Base-by-base conservation (phyloP, 2,888 invertebrate species). In the Andricus quercusramuli region DNA sequence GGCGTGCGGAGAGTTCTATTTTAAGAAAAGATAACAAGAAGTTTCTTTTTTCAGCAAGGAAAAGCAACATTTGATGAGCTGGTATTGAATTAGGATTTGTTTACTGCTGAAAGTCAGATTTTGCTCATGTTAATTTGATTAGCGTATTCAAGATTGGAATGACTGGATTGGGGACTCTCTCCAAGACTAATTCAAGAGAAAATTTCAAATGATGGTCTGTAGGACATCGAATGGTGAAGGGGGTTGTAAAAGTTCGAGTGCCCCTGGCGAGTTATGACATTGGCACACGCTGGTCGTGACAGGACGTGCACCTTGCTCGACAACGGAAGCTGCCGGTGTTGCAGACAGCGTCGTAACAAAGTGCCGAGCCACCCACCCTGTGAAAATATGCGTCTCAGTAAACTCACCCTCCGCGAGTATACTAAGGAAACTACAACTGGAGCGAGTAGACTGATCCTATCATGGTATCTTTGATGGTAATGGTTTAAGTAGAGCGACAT, bases 401-500 rank as follows among this genome's bases (percentile, higher is more conserved):
- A 70, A 70, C 51, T 67, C 13, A n/a, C 67, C 13, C 67, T 64
- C 64, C 29, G 6, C 25, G 11, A 59, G 22, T 44, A 44, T 41
- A 47, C 3, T 25, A 44, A 44, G 68, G 25, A 47, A 44, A 47
- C 68, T 44, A 67, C 22, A 67, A 67, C n/a, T 41, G 13, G 22
- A 1, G 17, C 5, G 41, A 64, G 22, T 13, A 67, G 41, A 13
- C 68, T 68, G 25, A 68, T 59, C 59, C 22, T 22, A 47, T 68
- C 29, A 68, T 68, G 25, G 17, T 68, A 47, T 47, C 68, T 67
- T 59, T 22, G 47, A 47, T 47, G 47, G 29, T 87, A 88, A 88
- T 88, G 85, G 86, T 83, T 87, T 86, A 86, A 87, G 85, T 87
- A 86, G 86, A 87, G 87, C 86, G 86, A 87, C 87, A 85, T 88